A percentile compares a stretch with the other conserved stretches of the same genome.
Evolutionary conservation across 2,797 vertebrate genomes (phyloP).

Genomic region (Semaprochilodus insignis): DNA sequence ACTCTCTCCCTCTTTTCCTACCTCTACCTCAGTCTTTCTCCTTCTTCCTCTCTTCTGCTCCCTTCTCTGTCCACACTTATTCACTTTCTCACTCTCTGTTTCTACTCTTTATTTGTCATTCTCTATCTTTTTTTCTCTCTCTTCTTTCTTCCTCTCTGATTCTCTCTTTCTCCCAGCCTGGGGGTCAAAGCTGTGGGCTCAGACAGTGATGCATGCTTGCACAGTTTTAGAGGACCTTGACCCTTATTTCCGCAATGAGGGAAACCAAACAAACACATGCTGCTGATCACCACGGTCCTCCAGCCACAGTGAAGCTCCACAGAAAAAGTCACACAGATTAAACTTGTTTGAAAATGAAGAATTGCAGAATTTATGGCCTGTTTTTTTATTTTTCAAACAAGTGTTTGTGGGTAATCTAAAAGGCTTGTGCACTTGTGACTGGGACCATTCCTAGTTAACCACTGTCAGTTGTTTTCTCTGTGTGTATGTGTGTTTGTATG

Average conservation of each 20-base stretch:
- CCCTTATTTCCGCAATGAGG: conserved; percentile 61
- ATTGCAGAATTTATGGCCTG: conserved; percentile 5
- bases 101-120: conserved; percentile 44
- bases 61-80: conserved; percentile 14
- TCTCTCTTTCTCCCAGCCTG: conserved; percentile 56
- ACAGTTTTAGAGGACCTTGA: conserved; percentile 66
- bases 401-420: conserved; percentile 45
- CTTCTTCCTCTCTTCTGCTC: conserved; percentile 48
- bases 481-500: conserved; percentile 28
- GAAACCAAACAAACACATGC: conserved; percentile 55
- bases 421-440: conserved; percentile 45
- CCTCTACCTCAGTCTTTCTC: conserved; percentile 55
- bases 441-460: conserved; percentile 34
- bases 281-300: conserved; percentile 39
- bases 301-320: conserved; percentile 13
- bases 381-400: conserved; percentile 41
- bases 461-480: conserved; percentile 23
- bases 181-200: conserved; percentile 48
- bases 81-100: conserved; percentile 56
- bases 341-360: not conserved
- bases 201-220: conserved; percentile 62
- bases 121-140: conserved; percentile 45
- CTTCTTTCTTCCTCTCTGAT: conserved; percentile 53
- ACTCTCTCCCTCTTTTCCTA: conserved; percentile 21
- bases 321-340: not conserved